Base-by-base conservation (phyloP, 2,113 vertebrate genomes). In the Dipodomys ordii region DNA sequence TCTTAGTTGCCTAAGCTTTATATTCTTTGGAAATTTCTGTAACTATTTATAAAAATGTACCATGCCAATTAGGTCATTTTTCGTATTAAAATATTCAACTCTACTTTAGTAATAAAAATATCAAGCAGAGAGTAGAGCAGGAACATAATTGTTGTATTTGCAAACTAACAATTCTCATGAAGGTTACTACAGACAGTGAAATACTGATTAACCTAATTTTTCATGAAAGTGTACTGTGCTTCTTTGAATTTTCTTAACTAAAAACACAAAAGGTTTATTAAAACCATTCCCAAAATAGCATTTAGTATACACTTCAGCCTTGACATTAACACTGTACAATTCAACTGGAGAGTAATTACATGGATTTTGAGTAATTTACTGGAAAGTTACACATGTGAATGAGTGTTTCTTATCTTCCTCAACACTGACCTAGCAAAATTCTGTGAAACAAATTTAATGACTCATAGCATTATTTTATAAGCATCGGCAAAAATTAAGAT, bases 301-400 rank as follows among this genome's bases (percentile, higher is more conserved):
- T 82, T 91, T 78, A 83, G 28, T 60, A 44, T 78, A 35, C 13
- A 90, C 69, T 62, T 69, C 2, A 60, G 22, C 27, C 49, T 94
- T 87, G 68, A 96, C 88, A 83, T 80, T 44, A 87, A 95, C 9
- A 93, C 7, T 85, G 44, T 69, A 18, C 35, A 90, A 95, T 49
- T 89, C 18, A 88, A 83, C 18, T 77, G 25, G 39, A 69, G 93
- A 90, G 78, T 60, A 83, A 72, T 32, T 74, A 64, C 7, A 62
- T 11, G 82, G 60, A 90, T 71, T 77, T 90, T 89, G 64, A 84
- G 22, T 81, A 64, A 57, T 44, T 35, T 65, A 69, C n/a, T 83
- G 65, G 25, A 32, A 90, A 32, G 25, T 81, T 72, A 85, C 8
- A 83, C 8, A 92, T 81, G n/a, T 65, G 39, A 88, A 86, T 83